Percentiles rank a stretch among this genome's conserved stretches.
These are phyloP conservation scores for Micromys minutus DNA, from an alignment of 2,113 vertebrate species.

Conservation along the genomic window DNA sequence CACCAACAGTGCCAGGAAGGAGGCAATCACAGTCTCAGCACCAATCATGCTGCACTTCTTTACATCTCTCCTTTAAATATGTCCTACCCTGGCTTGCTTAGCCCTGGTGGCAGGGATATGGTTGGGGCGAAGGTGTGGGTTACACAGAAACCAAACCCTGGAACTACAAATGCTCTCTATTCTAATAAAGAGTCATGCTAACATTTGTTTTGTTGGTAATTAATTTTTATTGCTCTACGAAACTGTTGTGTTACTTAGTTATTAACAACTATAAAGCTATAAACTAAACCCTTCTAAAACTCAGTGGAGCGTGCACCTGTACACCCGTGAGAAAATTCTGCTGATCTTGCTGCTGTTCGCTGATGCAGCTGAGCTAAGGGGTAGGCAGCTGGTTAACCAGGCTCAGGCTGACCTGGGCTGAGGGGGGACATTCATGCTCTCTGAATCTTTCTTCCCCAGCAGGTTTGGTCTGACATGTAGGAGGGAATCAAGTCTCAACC, in stretches of 20 bases:
- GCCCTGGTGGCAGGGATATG: too few relatives aligned
- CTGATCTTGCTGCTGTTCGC: not conserved
- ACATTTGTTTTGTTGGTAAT: constrained; percentile 48
- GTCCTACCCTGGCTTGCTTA: not conserved
- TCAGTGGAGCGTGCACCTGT: not conserved
- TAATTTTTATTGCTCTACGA: constrained; percentile 42
- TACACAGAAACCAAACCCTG: constrained; percentile 11
- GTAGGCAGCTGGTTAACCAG: not conserved
- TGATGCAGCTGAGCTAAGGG: not conserved
- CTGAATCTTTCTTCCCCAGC: too few relatives aligned
- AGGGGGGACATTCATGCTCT: not conserved
- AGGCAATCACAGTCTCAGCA: not conserved
- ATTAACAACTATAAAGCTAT: not conserved
- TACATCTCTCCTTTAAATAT: not conserved
- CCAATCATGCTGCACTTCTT: constrained; percentile 62
- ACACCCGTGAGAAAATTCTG: not conserved
- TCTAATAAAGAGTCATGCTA: constrained; percentile 52
- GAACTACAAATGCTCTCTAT: not conserved
- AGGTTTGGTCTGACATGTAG: not conserved
- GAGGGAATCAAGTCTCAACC: not conserved
- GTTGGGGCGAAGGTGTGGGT: not conserved
- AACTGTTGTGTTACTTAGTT: constrained; percentile 4
- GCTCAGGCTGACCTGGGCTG: not conserved
- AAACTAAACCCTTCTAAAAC: constrained; percentile 11
- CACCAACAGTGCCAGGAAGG: constrained; percentile 23